These are phyloP conservation scores for Gracilinanus agilis DNA, from an alignment of 2,113 vertebrate species.

Conservation along the genomic window DNA sequence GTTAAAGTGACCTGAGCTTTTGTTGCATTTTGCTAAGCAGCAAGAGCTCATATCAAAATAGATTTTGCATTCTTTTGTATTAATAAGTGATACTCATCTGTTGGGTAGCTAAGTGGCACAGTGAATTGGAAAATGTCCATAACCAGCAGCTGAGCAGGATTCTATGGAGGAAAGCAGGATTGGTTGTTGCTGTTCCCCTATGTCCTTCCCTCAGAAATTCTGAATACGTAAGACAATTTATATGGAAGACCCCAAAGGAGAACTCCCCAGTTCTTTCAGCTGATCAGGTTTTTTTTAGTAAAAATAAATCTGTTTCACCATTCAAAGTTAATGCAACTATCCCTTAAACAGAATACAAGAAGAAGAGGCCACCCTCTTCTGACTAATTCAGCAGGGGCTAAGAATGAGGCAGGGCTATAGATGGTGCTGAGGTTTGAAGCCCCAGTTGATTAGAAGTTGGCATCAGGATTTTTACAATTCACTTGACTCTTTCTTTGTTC, in stretches of 20 bases:
- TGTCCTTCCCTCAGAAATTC: conserved; percentile 84
- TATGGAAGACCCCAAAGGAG: conserved; percentile 86
- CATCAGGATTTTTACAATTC: background rate
- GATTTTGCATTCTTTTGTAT: background rate
- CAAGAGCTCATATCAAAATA: background rate
- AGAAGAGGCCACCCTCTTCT: conserved; percentile 58
- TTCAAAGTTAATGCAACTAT: conserved; percentile 81
- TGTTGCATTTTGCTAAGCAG: background rate
- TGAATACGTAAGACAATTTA: conserved; percentile 91
- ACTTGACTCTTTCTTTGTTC: background rate
- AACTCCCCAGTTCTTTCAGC: conserved; percentile 87
- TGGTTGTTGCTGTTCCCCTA: conserved; percentile 74
- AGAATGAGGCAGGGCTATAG: background rate
- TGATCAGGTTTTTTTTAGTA: conserved; percentile 88
- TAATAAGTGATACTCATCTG: background rate
- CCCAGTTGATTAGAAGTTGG: background rate
- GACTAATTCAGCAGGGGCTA: background rate
- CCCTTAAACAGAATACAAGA: conserved; percentile 86
- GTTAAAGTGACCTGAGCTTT: background rate
- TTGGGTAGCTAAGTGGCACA: no score
- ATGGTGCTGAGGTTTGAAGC: background rate
- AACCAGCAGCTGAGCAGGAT: conserved; percentile 83
- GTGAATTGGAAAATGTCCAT: no score
- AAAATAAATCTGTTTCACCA: conserved; percentile 79
- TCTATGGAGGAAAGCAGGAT: conserved; percentile 85